A percentile compares a stretch with the other conserved stretches of the same genome.
Evolutionary conservation across 2,113 vertebrate species (phyloP).

Genomic region (Nothobranchius furzeri): DNA sequence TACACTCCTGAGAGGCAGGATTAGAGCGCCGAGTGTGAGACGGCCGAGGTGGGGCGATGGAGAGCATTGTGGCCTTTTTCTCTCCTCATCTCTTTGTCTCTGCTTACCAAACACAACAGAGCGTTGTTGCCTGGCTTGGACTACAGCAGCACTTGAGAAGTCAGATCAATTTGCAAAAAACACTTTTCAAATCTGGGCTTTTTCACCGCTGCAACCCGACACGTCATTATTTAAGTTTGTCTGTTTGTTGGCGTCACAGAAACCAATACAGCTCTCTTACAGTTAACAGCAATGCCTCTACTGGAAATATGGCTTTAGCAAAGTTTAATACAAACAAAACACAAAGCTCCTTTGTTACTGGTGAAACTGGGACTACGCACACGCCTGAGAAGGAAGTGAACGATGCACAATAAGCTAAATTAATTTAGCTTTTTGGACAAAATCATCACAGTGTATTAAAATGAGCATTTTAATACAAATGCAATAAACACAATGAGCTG

Average conservation of each 20-base stretch:
- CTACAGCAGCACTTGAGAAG: conserved; percentile 39
- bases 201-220: conserved; percentile 18
- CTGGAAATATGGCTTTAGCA: conserved; percentile 26
- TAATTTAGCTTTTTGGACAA: too few species aligned
- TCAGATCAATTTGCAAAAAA: conserved; percentile 43
- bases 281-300: conserved; percentile 23
- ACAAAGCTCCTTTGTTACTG: conserved; percentile 26
- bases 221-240: conserved; percentile 11
- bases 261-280: conserved; percentile 3
- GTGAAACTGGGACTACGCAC: not conserved
- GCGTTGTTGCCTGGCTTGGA: conserved; percentile 50
- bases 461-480: too few species aligned
- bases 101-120: conserved; percentile 65
- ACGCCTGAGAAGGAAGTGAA: too few species aligned
- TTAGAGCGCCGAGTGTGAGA: conserved; percentile 60
- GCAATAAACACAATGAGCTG: too few species aligned
- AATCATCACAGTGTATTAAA: too few species aligned
- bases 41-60: conserved; percentile 57
- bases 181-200: conserved; percentile 22
- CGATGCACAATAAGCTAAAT: too few species aligned
- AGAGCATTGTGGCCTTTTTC: conserved; percentile 70
- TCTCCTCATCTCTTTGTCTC: conserved; percentile 67
- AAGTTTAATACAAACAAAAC: conserved; percentile 25
- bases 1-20: conserved; percentile 75
- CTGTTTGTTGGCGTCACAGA: conserved; percentile 24